Evolutionary conservation across 1,140 invertebrate species (phyloP), one percentile per base, ranked within the genome.

Genomic region (Temnothorax curvispinosus): DNA sequence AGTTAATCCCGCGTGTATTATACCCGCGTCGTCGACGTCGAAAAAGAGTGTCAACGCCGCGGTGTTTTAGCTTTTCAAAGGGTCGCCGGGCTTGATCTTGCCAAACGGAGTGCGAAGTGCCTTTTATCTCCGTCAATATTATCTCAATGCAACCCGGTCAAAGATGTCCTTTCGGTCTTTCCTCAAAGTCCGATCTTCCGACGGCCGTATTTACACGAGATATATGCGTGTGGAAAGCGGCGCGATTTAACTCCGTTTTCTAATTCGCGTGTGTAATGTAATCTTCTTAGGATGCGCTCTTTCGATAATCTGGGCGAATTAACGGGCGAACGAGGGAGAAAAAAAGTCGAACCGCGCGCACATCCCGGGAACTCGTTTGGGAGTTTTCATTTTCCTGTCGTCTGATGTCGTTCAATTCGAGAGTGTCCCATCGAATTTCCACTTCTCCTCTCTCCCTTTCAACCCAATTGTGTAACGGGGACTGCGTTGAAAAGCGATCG

Each of bases 331-430:
- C 9, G 32, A 64, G 5, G 21, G 41, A 38, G 35, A 75, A 85
- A 76, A 60, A 41, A 62, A 85, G 11, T 7, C 9, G 65, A 13
- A 27, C 11, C n/a, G 3, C 60, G 15, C 32, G 60, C 60, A 9
- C 38, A 8, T 58, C 81, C 11, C 52, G 47, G 15, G 18, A 47
- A 52, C 11, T 52, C 7, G 32, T 5, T 74, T 54, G 75, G 71
- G 27, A 85, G 89, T 50, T 90, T 87, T 89, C 85, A 90, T 89
- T 91, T 90, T 89, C 1, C 27, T 85, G 71, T 50, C 27, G 27
- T 27, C 27, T 27, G 27, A 15, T 35, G 64, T 54, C 38, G 67
- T 82, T 15, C 77, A 85, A 89, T 90, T 65, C 60, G 76, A 85
- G n/a, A 50, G 58, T 32, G 58, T 27, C 41, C 50, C 32, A 9